Evolutionary conservation across 1,140 invertebrate genomes (phyloP).

Genomic region (Harpegnathos saltator): DNA sequence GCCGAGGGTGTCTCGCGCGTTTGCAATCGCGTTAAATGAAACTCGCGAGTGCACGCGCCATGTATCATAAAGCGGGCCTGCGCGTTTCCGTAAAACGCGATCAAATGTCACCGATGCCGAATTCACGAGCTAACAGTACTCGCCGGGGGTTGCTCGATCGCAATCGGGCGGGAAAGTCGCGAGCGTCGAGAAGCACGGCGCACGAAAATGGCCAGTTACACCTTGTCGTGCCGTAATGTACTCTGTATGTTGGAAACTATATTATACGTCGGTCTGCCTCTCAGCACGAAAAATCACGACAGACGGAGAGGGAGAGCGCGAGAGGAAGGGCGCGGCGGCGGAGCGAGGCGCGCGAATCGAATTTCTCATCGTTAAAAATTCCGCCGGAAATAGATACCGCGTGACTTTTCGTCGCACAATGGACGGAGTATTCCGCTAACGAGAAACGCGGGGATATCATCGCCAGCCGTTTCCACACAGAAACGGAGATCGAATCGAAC

Average conservation of each 20-base stretch:
- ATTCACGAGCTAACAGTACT: constrained; percentile 41
- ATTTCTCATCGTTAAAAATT: constrained; percentile 46
- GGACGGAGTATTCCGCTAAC: constrained; percentile 52
- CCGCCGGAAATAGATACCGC: constrained; percentile 43
- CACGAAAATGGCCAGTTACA: not conserved
- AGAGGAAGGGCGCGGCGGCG: not conserved
- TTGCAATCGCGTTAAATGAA: constrained; percentile 49
- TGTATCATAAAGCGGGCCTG: constrained; percentile 52
- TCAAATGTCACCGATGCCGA: constrained; percentile 53
- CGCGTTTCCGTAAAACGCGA: constrained; percentile 42
- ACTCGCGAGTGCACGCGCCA: constrained; percentile 32
- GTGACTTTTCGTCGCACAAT: constrained; percentile 37
- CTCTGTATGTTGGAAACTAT: no score
- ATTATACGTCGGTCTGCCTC: not conserved
- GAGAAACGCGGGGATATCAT: constrained; percentile 54
- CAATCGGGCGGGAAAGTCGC: constrained; percentile 26
- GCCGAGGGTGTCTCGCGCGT: not conserved
- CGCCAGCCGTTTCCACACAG: not conserved
- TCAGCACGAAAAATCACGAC: not conserved
- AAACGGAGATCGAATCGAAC: constrained; percentile 36
- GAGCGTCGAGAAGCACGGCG: not conserved
- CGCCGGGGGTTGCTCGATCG: constrained; percentile 28
- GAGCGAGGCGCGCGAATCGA: constrained; percentile 19
- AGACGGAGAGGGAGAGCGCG: not conserved
- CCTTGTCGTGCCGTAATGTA: constrained; percentile 22